These are phyloP conservation scores for Popillia japonica DNA, from an alignment of 1,140 invertebrate genomes.

Conservation along the genomic window DNA sequence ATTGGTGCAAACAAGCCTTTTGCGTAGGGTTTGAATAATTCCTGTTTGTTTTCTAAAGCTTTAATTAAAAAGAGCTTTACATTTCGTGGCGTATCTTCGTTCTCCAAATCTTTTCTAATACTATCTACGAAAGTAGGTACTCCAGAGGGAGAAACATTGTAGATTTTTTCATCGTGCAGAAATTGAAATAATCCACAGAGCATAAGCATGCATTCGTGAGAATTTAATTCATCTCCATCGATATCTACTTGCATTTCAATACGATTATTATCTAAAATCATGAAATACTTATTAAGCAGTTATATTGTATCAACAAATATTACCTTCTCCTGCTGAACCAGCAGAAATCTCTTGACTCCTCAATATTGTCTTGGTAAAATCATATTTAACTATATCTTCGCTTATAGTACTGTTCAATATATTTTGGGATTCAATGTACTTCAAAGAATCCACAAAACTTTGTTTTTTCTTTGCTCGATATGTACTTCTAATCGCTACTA, in stretches of 20 bases:
- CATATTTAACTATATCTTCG: slow-evolving; percentile 65
- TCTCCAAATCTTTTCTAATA: slow-evolving; percentile 62
- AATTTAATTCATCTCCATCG: slow-evolving; percentile 69
- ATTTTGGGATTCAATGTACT: slow-evolving; percentile 56
- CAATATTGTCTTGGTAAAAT: slow-evolving; percentile 61
- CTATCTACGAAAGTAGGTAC: slow-evolving; percentile 65
- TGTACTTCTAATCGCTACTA: slow-evolving; percentile 60
- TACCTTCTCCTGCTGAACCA: background rate
- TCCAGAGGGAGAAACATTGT: slow-evolving; percentile 41
- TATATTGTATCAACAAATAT: background rate
- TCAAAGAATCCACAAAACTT: slow-evolving; percentile 28
- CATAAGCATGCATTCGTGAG: slow-evolving; percentile 74
- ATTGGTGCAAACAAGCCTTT: slow-evolving; percentile 64
- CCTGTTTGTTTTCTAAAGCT: slow-evolving; percentile 67
- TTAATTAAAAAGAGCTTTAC: slow-evolving; percentile 69
- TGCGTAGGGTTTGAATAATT: slow-evolving; percentile 69
- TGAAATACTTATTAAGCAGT: no score
- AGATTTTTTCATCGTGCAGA: slow-evolving; percentile 59
- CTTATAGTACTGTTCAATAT: slow-evolving; percentile 61
- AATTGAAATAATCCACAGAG: slow-evolving; percentile 62
- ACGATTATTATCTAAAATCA: slow-evolving; percentile 33
- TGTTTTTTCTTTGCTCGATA: slow-evolving; percentile 29
- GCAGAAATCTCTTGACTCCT: slow-evolving; percentile 38
- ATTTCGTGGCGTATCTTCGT: slow-evolving; percentile 61
- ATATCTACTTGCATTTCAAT: slow-evolving; percentile 59